Evolutionary conservation across 53 echinoderm and acorn worm species (phyloP).

Genomic region (Henricia sp.): DNA sequence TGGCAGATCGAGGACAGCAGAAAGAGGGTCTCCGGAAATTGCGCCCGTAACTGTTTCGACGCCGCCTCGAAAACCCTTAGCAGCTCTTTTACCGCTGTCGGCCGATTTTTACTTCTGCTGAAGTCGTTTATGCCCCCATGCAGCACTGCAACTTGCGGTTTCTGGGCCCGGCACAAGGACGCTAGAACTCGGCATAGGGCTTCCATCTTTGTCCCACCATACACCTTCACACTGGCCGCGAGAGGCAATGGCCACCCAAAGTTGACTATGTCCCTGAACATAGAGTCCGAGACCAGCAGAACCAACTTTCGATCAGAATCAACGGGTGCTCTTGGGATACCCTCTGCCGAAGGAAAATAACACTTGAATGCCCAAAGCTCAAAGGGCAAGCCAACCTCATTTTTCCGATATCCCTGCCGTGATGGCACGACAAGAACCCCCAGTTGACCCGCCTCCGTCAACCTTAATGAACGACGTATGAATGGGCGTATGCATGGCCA

Average conservation of each 20-base stretch:
- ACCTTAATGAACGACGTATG: neutral
- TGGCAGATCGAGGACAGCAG: slow-evolving; percentile 24
- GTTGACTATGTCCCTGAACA: slow-evolving; percentile 2
- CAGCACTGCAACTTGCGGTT: neutral
- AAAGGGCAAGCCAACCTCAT: too few relatives aligned
- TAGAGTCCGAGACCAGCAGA: slow-evolving; percentile 10
- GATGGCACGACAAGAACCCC: slow-evolving; percentile 18
- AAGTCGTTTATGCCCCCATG: slow-evolving; percentile 24
- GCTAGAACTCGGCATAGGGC: slow-evolving; percentile 7
- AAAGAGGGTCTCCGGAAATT: neutral
- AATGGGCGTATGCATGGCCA: neutral
- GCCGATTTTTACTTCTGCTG: neutral
- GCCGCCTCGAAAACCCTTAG: slow-evolving; percentile 4
- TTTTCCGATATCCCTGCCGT: neutral
- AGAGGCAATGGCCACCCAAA: slow-evolving; percentile 15
- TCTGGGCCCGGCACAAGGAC: neutral
- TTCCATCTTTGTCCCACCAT: slow-evolving; percentile 26
- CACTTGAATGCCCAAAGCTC: slow-evolving; percentile 26
- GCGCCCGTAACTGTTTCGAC: neutral
- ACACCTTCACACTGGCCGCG: neutral
- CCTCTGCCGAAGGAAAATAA: slow-evolving; percentile 3
- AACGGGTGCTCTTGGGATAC: neutral
- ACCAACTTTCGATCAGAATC: neutral
- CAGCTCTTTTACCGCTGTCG: neutral
- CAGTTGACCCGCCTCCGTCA: neutral